Conservation (phyloP, 2,888 invertebrate genomes). For the Andrena bicolor region DNA sequence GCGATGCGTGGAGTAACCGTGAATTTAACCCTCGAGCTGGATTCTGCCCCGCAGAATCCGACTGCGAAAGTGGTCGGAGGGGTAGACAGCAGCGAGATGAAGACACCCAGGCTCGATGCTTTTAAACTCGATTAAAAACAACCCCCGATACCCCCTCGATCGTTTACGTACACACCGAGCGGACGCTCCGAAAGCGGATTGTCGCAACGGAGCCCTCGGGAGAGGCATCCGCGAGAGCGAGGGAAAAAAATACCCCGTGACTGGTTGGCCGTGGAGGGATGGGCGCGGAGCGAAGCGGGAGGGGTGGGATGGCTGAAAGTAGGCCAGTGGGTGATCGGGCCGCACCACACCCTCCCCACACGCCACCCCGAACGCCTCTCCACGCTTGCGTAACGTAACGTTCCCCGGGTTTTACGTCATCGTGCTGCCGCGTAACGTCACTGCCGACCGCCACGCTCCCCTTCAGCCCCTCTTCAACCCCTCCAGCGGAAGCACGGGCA, state of each 20-base stretch:
- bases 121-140: slow-evolving; percentile 29
- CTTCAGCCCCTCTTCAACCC: slow-evolving; percentile 25
- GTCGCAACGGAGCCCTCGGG: slow-evolving; percentile 52
- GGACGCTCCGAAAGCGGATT: slow-evolving; percentile 38
- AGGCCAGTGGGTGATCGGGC: slow-evolving; percentile 83
- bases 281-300: slow-evolving; percentile 26
- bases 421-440: slow-evolving; percentile 79
- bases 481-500: slow-evolving; percentile 30
- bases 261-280: slow-evolving; percentile 13
- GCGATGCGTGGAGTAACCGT: too few relatives aligned
- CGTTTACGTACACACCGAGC: slow-evolving; percentile 20
- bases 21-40: too few relatives aligned
- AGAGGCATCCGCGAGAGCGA: slow-evolving; percentile 23
- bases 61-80: not conserved
- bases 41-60: not conserved
- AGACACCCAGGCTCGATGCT: not conserved
- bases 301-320: slow-evolving; percentile 58
- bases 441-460: slow-evolving; percentile 46
- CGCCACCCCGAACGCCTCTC: slow-evolving; percentile 52
- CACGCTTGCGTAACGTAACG: slow-evolving; percentile 81
- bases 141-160: slow-evolving; percentile 11
- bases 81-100: not conserved
- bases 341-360: slow-evolving; percentile 68
- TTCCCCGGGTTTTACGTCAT: slow-evolving; percentile 82
- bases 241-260: slow-evolving; percentile 47